Evolutionary conservation across 92 coral and sea anemone genomes (phyloP).

Genomic region (Umimayanthus chanpuru): DNA sequence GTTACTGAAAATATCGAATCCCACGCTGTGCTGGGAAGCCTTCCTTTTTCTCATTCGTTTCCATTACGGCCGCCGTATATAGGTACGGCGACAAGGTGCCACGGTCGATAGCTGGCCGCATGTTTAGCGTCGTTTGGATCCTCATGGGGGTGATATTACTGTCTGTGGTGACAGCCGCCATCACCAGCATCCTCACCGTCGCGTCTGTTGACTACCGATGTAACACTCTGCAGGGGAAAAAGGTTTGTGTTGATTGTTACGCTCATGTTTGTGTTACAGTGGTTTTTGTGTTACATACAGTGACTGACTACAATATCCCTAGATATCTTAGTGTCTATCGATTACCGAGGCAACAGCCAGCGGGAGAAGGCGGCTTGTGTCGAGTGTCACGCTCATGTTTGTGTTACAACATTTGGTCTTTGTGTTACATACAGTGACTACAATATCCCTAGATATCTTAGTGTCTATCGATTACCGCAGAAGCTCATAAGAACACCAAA

Average conservation of each 20-base stretch:
- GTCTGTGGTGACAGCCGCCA: constrained; percentile 74
- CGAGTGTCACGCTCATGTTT: background rate
- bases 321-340: background rate
- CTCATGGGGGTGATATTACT: constrained; percentile 68
- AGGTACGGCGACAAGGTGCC: constrained; percentile 87
- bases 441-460: no score
- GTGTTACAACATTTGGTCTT: no score
- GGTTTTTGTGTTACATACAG: no score
- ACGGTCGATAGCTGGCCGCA: constrained; percentile 61
- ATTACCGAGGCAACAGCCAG: background rate
- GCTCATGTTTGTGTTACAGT: no score
- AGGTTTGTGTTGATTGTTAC: no score
- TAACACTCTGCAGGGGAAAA: no score
- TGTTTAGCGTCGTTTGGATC: constrained; percentile 72
- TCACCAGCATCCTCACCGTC: constrained; percentile 82
- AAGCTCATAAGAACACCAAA: constrained; percentile 34
- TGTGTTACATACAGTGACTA: no score
- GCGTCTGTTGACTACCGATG: no score
- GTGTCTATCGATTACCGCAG: background rate
- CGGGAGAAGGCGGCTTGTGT: constrained; percentile 64
- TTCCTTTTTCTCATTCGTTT: background rate
- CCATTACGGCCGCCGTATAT: constrained; percentile 16
- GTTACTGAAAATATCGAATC: no score
- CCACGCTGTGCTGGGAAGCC: no score
- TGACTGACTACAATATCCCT: no score